These are phyloP conservation scores for Ichneumon xanthorius DNA, from an alignment of 2,888 invertebrate genomes.

Conservation along the genomic window DNA sequence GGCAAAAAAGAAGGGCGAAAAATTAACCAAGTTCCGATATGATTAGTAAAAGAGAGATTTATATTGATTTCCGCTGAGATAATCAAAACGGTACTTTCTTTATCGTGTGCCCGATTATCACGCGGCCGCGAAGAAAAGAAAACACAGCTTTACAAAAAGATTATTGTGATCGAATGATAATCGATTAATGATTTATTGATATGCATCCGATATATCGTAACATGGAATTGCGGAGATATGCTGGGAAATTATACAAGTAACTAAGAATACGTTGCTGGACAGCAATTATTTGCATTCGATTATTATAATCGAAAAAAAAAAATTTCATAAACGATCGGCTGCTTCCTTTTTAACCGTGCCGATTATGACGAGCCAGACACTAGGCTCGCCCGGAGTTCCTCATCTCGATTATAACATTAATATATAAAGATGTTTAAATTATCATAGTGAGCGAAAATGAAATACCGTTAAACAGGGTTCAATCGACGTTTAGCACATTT, in stretches of 20 bases:
- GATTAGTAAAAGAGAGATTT: constrained; percentile 32
- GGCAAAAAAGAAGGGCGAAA: constrained; percentile 5
- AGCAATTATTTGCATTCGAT: background rate
- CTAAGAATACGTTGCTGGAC: background rate
- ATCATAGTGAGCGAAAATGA: constrained; percentile 39
- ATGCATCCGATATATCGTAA: constrained; percentile 27
- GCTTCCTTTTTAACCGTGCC: constrained; percentile 27
- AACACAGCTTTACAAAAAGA: constrained; percentile 50
- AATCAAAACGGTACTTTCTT: constrained; percentile 63
- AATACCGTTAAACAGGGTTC: constrained; percentile 65
- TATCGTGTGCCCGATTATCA: constrained; percentile 45
- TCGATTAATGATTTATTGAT: constrained; percentile 28
- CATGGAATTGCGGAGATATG: constrained; percentile 28
- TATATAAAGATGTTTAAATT: constrained; percentile 29
- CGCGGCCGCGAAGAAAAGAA: constrained; percentile 13
- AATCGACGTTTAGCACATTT: constrained; percentile 53
- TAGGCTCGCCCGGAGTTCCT: constrained; percentile 61
- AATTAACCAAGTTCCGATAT: constrained; percentile 64
- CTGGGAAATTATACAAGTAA: constrained; percentile 15
- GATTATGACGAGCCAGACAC: constrained; percentile 40
- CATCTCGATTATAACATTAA: constrained; percentile 31
- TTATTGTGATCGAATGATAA: constrained; percentile 55
- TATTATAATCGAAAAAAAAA: constrained; percentile 6
- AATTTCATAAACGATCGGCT: background rate
- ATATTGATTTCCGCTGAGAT: constrained; percentile 42